These are phyloP conservation scores for Desmophyllum pertusum DNA, from an alignment of 92 coral and sea anemone species.

Conservation along the genomic window DNA sequence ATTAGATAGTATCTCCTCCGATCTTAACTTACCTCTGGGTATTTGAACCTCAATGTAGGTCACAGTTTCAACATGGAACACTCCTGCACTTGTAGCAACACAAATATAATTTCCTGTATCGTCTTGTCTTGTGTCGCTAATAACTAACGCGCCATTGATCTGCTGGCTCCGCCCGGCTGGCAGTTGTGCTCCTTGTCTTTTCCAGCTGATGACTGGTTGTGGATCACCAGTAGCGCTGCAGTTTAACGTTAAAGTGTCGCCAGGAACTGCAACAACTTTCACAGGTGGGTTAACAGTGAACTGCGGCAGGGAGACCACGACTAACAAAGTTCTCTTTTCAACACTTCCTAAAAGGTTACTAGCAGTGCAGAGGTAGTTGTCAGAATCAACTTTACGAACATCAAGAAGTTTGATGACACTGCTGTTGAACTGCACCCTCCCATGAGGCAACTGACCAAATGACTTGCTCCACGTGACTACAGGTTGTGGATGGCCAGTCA, in stretches of 20 bases:
- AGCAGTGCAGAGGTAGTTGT: conserved; percentile 49
- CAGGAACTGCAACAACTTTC: background rate
- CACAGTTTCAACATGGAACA: background rate
- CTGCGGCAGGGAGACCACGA: conserved; percentile 35
- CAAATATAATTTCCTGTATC: conserved; percentile 46
- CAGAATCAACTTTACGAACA: conserved; percentile 41
- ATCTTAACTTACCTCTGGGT: too few relatives aligned
- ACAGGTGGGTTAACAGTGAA: conserved; percentile 48
- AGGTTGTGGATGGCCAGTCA: too few relatives aligned
- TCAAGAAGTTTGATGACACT: conserved; percentile 15
- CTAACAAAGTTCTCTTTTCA: conserved; percentile 8
- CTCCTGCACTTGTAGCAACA: conserved; percentile 42
- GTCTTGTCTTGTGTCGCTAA: background rate
- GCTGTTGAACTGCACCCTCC: background rate
- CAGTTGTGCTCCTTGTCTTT: conserved; percentile 26
- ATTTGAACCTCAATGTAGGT: background rate
- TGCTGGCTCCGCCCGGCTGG: conserved; percentile 35
- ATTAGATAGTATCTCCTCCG: too few relatives aligned
- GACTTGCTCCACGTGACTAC: too few relatives aligned
- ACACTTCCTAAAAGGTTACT: conserved; percentile 46
- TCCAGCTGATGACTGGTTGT: conserved; percentile 48
- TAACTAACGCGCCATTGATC: conserved; percentile 11
- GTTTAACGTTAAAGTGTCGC: conserved; percentile 9
- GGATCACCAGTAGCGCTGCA: conserved; percentile 53
- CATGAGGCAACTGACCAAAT: too few relatives aligned